A percentile compares a stretch with the other conserved stretches of the same genome.
These are phyloP conservation scores for Calidris pugnax DNA, from an alignment of 2,113 vertebrate genomes.

Conservation along the genomic window DNA sequence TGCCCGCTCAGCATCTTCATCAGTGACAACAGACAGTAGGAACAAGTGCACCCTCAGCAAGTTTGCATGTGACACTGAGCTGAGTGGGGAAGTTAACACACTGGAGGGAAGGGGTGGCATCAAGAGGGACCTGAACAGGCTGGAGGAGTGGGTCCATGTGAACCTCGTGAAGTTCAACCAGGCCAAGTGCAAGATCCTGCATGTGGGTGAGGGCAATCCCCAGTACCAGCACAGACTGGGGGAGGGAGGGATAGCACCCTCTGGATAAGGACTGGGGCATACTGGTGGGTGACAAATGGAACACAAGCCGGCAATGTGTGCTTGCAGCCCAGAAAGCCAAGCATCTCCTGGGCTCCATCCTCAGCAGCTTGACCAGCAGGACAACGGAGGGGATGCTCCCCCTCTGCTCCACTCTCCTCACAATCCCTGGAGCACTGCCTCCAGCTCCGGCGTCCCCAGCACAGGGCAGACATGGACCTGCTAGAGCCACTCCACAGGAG, in stretches of 20 bases:
- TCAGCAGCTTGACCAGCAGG: background rate
- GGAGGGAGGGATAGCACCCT: background rate
- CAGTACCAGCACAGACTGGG: background rate
- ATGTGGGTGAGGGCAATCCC: background rate
- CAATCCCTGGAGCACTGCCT: background rate
- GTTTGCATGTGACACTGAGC: fast-evolving
- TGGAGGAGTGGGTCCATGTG: background rate
- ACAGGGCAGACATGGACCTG: background rate
- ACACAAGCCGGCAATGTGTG: fast-evolving
- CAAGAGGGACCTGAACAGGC: background rate
- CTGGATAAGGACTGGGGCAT: background rate
- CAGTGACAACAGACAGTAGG: background rate
- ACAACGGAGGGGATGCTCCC: background rate
- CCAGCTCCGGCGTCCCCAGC: background rate
- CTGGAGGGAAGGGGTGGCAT: background rate
- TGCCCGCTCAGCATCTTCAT: background rate
- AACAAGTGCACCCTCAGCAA: background rate
- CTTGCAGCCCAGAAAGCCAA: background rate
- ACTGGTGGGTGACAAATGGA: background rate
- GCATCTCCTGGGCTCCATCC: background rate
- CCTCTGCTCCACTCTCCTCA: background rate
- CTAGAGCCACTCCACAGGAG: background rate
- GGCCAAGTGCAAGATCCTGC: background rate
- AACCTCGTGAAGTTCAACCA: background rate
- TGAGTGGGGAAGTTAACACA: fast-evolving